Percentiles rank a stretch among this genome's conserved stretches.
Evolutionary conservation across 2,113 vertebrate species (phyloP).

Genomic region (Microcebus tavaratra): DNA sequence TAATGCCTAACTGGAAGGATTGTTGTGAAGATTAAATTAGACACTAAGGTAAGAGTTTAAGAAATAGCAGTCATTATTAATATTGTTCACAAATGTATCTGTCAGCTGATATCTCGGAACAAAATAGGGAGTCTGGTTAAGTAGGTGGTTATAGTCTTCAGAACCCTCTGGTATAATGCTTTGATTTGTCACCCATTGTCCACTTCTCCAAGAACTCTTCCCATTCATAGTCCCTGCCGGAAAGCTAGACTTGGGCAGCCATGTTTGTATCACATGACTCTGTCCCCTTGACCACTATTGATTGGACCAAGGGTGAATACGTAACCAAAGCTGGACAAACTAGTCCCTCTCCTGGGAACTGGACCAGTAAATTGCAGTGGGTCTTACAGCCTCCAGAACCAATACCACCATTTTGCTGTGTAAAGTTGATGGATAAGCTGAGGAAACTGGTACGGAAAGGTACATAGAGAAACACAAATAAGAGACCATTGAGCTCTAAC

Average conservation of each 20-base stretch:
- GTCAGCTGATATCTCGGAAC: neutral
- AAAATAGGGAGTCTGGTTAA: neutral
- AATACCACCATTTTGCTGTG: neutral
- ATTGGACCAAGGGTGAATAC: neutral
- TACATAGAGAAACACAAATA: neutral
- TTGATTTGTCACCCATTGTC: neutral
- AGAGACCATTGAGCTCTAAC: neutral
- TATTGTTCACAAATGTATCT: conserved; percentile 10
- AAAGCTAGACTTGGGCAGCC: neutral
- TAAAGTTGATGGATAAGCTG: neutral
- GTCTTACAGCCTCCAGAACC: neutral
- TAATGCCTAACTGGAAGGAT: neutral
- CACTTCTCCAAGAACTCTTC: neutral
- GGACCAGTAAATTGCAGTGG: neutral
- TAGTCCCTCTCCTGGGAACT: neutral
- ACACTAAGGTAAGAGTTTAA: neutral
- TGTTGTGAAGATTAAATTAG: conserved; percentile 32
- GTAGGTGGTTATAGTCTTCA: neutral
- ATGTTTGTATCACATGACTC: neutral
- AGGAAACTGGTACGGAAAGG: neutral
- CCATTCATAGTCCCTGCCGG: neutral
- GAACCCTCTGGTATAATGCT: neutral
- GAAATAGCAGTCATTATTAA: conserved; percentile 46
- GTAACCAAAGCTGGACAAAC: neutral
- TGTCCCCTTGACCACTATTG: neutral